Evolutionary conservation across 2,797 vertebrate species (phyloP), one percentile per base, ranked within the genome.

Genomic region (Hoplostethus mediterraneus): DNA sequence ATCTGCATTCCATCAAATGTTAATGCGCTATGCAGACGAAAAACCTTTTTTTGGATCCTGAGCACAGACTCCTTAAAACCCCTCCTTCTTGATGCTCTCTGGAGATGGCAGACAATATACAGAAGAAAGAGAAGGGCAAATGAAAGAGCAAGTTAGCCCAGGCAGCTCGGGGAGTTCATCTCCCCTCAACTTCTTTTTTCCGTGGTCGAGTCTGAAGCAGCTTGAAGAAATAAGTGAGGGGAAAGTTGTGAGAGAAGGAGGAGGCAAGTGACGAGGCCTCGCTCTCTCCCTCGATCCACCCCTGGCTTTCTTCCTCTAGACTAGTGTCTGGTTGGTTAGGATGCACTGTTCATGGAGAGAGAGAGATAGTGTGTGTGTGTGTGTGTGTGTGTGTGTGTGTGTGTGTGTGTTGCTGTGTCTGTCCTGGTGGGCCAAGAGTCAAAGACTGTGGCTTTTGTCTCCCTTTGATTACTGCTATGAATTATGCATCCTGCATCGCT

Each of bases 381-480:
- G 21, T 21, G 21, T 21, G 21, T 21, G 21, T 21, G 21, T 21
- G 21, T 21, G 21, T 21, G 21, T 21, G 21, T 21, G 21, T 21
- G 21, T 21, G n/a, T n/a, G n/a, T n/a, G n/a, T n/a, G n/a, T n/a
- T n/a, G 21, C 21, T 21, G 21, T 21, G 21, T 21, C 21, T 21
- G 13, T 86, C 79, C 80, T 86, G 68, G 80, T 82, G 81, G 87
- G 67, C 57, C 68, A 13, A 79, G 73, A 80, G 78, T 86, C 71
- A 85, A 80, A 87, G 83, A 74, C 75, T 53, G 61, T 83, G 75
- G 55, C 71, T 81, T 88, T 84, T 81, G 82, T 90, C 81, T 86
- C 70, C 68, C 84, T 92, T 91, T 90, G 88, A 93, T 91, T 87
- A 84, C 63, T 52, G 28, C 52, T 68, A 81, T 92, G 84, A 88